These are phyloP conservation scores for Dinoponera quadriceps DNA, from an alignment of 1,140 invertebrate species.

Conservation along the genomic window DNA sequence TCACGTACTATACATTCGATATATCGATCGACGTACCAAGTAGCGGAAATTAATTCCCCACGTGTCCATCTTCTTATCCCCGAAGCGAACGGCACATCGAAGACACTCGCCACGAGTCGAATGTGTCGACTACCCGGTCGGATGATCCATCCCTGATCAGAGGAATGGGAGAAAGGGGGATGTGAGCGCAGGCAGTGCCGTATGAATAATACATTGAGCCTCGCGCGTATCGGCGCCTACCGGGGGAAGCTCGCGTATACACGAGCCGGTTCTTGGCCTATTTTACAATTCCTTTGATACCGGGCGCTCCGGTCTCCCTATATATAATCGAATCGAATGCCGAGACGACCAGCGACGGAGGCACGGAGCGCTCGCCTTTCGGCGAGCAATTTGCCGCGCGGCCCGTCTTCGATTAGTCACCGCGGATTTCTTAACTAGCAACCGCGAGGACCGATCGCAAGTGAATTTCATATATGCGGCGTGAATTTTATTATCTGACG, in stretches of 20 bases:
- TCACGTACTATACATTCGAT: not conserved
- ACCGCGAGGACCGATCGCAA: not conserved
- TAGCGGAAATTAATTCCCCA: not conserved
- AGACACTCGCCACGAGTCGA: conserved; percentile 5
- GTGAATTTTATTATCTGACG: no score
- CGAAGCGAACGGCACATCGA: not conserved
- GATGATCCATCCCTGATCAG: conserved; percentile 47
- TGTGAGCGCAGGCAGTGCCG: conserved; percentile 26
- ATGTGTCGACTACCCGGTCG: not conserved
- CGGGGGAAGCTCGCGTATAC: conserved; percentile 26
- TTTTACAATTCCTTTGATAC: conserved; percentile 69
- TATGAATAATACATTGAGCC: conserved; percentile 66
- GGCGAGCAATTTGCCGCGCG: conserved; percentile 35
- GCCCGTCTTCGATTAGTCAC: conserved; percentile 37
- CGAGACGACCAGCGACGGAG: conserved; percentile 1
- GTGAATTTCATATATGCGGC: no score
- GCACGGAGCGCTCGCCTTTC: conserved; percentile 1
- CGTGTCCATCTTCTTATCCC: not conserved
- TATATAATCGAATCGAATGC: conserved; percentile 52
- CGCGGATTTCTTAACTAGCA: conserved; percentile 23
- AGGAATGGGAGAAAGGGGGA: conserved; percentile 20
- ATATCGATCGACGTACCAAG: not conserved
- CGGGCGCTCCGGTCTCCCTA: conserved; percentile 23
- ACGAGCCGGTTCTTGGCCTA: conserved; percentile 63
- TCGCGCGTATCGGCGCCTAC: conserved; percentile 54